Evolutionary conservation across 2,113 vertebrate species (phyloP), one percentile per base, ranked within the genome.

Genomic region (Pipra filicauda): DNA sequence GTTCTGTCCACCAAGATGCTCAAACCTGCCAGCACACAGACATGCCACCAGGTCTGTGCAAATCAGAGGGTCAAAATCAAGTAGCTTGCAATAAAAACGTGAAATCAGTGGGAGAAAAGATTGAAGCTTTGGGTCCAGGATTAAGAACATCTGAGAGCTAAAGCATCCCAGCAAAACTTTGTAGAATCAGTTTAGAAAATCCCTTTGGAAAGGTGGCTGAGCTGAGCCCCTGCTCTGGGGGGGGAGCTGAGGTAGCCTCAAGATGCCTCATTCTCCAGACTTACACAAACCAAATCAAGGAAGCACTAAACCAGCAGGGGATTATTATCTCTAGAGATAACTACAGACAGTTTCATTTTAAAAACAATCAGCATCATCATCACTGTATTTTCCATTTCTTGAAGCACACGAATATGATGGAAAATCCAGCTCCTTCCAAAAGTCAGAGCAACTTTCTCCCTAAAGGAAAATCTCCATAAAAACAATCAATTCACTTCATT

Each of bases 271-370:
- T 76, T 89, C 92, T 75, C 85, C 88, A 92, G 66, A 92, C 72
- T 92, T 46, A 72, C 69, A 82, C 3, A 9, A 95, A 75, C 8
- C 5, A 93, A 95, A 96, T 83, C 89, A 97, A 91, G 88, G 72
- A 81, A 93, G 72, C 93, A 89, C 85, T 92, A 95, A 95, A 81
- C 44, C 92, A 97, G 93, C 83, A 78, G 93, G 93, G 73, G 73
- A 78, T 93, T 95, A 91, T 96, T 89, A 81, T 93, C 91, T 89
- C 79, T 33, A 85, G 79, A 82, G 95, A 96, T 81, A 95, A 87
- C 88, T 88, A 93, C 66, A 96, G 61, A 89, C 88, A 93, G 58
- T 19, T 94, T 75, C 61, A 85, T 92, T 96, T 94, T 85, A 66
- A 91, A 96, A 96, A 93, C 88, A 74, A 92, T 86, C 88, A 76